A percentile compares a stretch with the other conserved stretches of the same genome.
Evolutionary conservation across 2,797 vertebrate species (phyloP).

Genomic region (Sebastes umbrosus): DNA sequence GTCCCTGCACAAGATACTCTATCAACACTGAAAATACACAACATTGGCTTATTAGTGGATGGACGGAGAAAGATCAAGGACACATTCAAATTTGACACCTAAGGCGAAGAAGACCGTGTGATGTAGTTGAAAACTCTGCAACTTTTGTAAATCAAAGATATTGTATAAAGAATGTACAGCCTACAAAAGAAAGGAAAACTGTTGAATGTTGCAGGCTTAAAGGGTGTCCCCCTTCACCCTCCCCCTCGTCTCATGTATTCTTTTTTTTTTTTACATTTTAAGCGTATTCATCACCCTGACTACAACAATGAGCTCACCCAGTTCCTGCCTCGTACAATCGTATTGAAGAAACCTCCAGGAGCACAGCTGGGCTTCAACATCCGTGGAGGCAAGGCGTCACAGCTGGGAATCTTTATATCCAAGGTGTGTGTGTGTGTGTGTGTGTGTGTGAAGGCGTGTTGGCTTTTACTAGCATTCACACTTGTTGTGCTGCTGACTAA

Average conservation of each 20-base stretch:
- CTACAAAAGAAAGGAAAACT: too few relatives aligned
- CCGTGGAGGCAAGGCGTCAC: constrained; percentile 96
- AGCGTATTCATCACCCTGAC: constrained; percentile 94
- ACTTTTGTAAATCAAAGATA: too few relatives aligned
- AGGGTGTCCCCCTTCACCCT: fast-evolving
- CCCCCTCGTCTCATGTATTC: too few relatives aligned
- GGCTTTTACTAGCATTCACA: not conserved
- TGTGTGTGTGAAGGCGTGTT: not conserved
- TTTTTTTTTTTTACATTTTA: constrained; percentile 10
- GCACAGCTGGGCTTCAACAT: constrained; percentile 99
- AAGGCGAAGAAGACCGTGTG: not conserved
- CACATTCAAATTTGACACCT: not conserved
- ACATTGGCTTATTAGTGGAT: not conserved
- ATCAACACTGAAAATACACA: not conserved
- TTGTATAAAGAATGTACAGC: too few relatives aligned
- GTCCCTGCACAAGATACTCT: not conserved
- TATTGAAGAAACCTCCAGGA: constrained; percentile 94
- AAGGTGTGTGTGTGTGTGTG: constrained; percentile 81
- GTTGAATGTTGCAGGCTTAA: too few relatives aligned
- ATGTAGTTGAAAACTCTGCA: not conserved
- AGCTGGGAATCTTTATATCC: constrained; percentile 98
- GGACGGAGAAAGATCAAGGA: not conserved
- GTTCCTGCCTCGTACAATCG: constrained; percentile 92
- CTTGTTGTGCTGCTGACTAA: not conserved
- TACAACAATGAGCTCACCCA: constrained; percentile 98